phyloP scores from a whole-genome alignment of 1,140 invertebrate species.

The Elysia chlorotica region DNA sequence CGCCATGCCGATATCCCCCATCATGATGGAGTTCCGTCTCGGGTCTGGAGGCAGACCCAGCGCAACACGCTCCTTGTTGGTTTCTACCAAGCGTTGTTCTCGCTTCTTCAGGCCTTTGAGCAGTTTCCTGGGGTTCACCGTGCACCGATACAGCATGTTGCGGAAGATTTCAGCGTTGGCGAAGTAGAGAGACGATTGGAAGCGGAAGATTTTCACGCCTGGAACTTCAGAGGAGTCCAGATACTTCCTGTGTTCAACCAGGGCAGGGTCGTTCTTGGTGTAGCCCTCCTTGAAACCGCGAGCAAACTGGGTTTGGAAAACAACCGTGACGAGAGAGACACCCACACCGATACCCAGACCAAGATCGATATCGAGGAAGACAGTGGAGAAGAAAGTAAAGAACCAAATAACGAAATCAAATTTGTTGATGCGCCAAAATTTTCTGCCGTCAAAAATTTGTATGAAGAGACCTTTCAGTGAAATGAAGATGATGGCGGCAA shows the following conservation, averaged over 20 bases:
- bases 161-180: conserved; percentile 64
- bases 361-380: conserved; percentile 54
- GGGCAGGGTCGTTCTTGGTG: conserved; percentile 18
- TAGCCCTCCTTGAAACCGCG: conserved; percentile 46
- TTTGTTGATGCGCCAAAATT: conserved; percentile 55
- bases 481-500: conserved; percentile 57
- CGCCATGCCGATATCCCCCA: conserved; percentile 18
- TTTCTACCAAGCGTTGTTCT: conserved; percentile 30
- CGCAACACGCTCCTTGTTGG: conserved; percentile 23
- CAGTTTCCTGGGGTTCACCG: conserved; percentile 46
- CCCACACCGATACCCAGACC: conserved; percentile 55
- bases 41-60: conserved; percentile 18
- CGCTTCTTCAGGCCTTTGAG: conserved; percentile 53
- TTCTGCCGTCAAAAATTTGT: conserved; percentile 49
- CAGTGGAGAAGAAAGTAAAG: conserved; percentile 49
- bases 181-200: conserved; percentile 64
- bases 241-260: conserved; percentile 33
- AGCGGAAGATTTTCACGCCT: conserved; percentile 63
- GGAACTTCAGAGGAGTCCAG: conserved; percentile 28
- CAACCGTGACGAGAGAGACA: conserved; percentile 51
- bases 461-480: conserved; percentile 55
- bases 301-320: conserved; percentile 55
- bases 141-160: conserved; percentile 45
- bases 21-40: conserved; percentile 24
- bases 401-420: conserved; percentile 59